Evolutionary conservation across 2,797 vertebrate species (phyloP), one percentile per base, ranked within the genome.

Genomic region (Anguilla obscura): DNA sequence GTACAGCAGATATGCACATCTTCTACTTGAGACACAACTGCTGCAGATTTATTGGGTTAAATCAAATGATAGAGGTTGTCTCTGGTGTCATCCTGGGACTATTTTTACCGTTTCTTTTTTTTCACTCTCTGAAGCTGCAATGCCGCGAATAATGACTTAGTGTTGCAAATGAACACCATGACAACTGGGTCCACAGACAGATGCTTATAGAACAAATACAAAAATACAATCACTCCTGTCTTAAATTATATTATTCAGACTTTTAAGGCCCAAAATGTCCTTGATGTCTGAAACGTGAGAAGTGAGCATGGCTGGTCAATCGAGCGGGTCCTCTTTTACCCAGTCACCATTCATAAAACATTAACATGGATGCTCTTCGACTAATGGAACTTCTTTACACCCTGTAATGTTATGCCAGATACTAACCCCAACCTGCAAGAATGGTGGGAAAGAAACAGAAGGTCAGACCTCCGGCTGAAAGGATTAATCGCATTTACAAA

Each of bases 261-360:
- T 84, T 85, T 86, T 86, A 52, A 88, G n/a, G 58, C 87, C 88
- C n/a, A 56, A 88, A 83, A 76, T 76, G 33, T 76, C 69, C 50
- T 69, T 24, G 36, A 40, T 63, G 45, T 50, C 60, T 82, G 9
- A 54, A 54, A 85, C 50, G 86, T 50, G 60, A 87, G 36, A 79
- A 84, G 48, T 54, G 63, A 58, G 50, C 30, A 88, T 58, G 84
- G 45, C 40, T 88, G n/a, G 89, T 88, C 60, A 87, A 63, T 60
- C 74, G 21, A 85, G 85, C 24, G 50, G 69, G 12, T 86, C 86
- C 87, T 33, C 85, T 86, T 88, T 91, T 80, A 90, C 88, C 88
- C 63, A 60, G 66, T 85, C 87, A 88, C 27, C 36, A 87, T 88
- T 89, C 86, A 90, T 91, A 52, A 90, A 91, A 90, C 87, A 90